Evolutionary conservation across 2,797 vertebrate genomes (phyloP).

Genomic region (Ceryle rudis): DNA sequence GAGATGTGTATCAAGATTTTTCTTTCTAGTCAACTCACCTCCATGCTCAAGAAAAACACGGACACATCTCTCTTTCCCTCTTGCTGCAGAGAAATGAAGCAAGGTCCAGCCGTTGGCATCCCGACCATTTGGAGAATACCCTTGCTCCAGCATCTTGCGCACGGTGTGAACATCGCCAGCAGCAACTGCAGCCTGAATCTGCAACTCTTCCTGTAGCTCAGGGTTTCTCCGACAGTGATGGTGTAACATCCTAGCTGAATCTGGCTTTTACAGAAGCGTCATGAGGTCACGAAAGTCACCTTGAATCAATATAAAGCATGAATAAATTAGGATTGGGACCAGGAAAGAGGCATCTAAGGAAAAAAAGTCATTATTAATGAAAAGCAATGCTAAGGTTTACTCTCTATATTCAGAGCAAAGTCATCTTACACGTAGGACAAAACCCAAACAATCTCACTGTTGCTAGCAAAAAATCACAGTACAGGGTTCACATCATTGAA

Average conservation of each 20-base stretch:
- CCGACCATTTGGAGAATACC: slow-evolving; percentile 95
- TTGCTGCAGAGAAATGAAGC: slow-evolving; percentile 96
- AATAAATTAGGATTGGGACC: background rate
- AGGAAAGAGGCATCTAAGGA: background rate
- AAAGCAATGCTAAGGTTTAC: background rate
- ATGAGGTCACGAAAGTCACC: slow-evolving; percentile 79
- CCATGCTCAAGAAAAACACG: slow-evolving; percentile 97
- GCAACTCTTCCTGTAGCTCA: slow-evolving; percentile 97
- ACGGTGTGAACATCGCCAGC: slow-evolving; percentile 97
- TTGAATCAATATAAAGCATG: slow-evolving; percentile 32
- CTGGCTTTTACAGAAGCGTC: slow-evolving; percentile 79
- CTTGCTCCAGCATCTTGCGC: slow-evolving; percentile 96
- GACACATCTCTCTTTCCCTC: slow-evolving; percentile 97
- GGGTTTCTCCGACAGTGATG: slow-evolving; percentile 98
- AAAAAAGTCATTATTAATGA: background rate
- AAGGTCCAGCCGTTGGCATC: slow-evolving; percentile 98
- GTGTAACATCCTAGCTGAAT: slow-evolving; percentile 97
- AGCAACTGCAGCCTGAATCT: slow-evolving; percentile 98
- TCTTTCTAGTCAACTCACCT: slow-evolving; percentile 82
- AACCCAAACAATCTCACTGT: background rate
- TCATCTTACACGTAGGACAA: background rate
- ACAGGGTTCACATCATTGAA: background rate
- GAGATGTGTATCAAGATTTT: background rate
- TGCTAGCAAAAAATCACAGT: background rate
- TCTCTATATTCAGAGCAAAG: background rate